Conservation (phyloP, 1,140 invertebrate genomes). For the Caenorhabditis latens region DNA sequence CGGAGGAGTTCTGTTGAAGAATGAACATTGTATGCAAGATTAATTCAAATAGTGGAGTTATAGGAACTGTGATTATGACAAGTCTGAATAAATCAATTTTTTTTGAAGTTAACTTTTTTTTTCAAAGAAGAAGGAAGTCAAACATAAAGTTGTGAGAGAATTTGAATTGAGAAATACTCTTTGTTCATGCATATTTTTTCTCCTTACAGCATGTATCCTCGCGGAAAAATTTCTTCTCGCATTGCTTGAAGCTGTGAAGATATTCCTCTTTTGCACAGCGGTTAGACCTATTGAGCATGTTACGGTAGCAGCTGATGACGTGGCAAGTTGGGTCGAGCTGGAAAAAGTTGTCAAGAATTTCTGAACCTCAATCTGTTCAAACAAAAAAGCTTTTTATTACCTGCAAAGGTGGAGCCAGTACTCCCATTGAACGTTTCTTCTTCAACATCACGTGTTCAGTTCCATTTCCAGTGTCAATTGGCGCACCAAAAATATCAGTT, state of each 20-base stretch:
- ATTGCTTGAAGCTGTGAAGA: constrained; percentile 33
- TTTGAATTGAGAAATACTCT: no score
- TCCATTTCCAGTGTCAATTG: not conserved
- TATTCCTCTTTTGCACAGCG: not conserved
- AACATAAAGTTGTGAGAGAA: no score
- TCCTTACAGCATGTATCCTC: constrained; percentile 44
- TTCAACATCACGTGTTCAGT: not conserved
- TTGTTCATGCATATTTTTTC: not conserved
- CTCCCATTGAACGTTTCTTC: not conserved
- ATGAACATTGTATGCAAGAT: no score
- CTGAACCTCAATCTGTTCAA: not conserved
- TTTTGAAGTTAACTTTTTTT: no score
- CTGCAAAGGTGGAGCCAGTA: not conserved
- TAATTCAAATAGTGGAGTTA: no score
- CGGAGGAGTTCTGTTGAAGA: no score
- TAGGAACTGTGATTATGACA: no score
- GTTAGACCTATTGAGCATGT: constrained; percentile 29
- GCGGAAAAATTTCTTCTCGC: constrained; percentile 44
- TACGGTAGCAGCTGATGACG: constrained; percentile 23
- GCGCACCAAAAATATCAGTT: not conserved
- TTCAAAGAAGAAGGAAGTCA: no score
- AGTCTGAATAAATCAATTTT: no score
- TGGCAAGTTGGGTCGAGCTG: constrained; percentile 21
- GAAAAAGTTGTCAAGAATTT: no score
- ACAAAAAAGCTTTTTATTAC: not conserved